A percentile compares a stretch with the other conserved stretches of the same genome.
phyloP scores from a whole-genome alignment of 2,797 vertebrate genomes.

The Spondyliosoma cantharus region DNA sequence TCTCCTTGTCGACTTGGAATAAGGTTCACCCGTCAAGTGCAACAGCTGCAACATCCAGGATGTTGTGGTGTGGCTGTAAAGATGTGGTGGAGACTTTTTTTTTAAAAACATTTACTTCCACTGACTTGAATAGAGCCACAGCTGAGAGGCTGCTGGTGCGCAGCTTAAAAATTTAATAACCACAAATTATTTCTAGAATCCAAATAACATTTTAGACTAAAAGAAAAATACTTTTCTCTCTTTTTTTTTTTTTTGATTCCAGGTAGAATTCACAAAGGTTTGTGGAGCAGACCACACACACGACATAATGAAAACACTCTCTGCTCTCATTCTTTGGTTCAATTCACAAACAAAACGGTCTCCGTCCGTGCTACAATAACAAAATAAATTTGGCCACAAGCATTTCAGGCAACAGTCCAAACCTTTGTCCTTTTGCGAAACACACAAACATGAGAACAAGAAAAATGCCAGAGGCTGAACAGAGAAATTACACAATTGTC shows the following conservation, averaged over 20 bases:
- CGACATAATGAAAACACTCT: neutral
- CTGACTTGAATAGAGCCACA: neutral
- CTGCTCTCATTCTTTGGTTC: slow-evolving; percentile 20
- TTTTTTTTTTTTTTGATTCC: no score
- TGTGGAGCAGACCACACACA: neutral
- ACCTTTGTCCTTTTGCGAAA: slow-evolving; percentile 10
- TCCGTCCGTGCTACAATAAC: neutral
- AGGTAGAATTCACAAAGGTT: neutral
- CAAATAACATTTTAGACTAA: neutral
- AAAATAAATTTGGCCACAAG: slow-evolving; percentile 3
- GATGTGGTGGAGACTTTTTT: no score
- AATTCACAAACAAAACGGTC: slow-evolving; percentile 18
- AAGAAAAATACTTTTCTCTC: neutral
- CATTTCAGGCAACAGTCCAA: neutral
- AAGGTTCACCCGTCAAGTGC: no score
- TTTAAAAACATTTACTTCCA: no score
- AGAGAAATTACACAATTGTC: slow-evolving; percentile 31
- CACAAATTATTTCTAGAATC: neutral
- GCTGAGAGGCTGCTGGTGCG: neutral
- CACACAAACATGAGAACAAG: neutral
- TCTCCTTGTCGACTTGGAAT: no score
- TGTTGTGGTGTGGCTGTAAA: no score
- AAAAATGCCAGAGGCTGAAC: slow-evolving; percentile 19
- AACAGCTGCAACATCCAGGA: no score
- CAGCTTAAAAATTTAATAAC: neutral